Conservation (phyloP, 2,888 invertebrate genomes). For the Dicyrtomina minuta region DNA sequence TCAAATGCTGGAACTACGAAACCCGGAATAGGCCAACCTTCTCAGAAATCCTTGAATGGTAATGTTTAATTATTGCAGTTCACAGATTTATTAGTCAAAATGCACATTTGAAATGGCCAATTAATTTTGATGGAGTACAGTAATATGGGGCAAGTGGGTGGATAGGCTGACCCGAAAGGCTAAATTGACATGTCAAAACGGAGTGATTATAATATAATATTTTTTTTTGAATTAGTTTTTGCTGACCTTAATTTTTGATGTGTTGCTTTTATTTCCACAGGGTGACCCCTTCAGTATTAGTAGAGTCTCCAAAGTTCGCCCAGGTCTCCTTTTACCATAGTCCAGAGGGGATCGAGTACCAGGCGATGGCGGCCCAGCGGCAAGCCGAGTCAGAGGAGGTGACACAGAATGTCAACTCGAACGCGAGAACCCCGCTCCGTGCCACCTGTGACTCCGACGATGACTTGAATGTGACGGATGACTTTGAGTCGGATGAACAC, state of each 20-base stretch:
- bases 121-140: too few species aligned
- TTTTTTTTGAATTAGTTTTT: too few species aligned
- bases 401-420: too few species aligned
- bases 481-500: conserved; percentile 42
- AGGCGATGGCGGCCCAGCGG: conserved; percentile 31
- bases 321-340: conserved; percentile 68
- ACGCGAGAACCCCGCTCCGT: conserved; percentile 42
- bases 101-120: too few species aligned
- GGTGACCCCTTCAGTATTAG: conserved; percentile 68
- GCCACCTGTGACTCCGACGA: conserved; percentile 45
- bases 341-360: conserved; percentile 44
- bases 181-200: too few species aligned
- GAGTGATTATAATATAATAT: too few species aligned
- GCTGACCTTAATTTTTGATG: too few species aligned
- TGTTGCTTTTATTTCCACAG: conserved; percentile 54
- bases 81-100: too few species aligned
- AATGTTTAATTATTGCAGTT: too few species aligned
- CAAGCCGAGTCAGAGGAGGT: conserved; percentile 40
- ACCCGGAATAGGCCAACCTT: conserved; percentile 80
- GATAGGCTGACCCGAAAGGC: too few species aligned
- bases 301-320: conserved; percentile 65
- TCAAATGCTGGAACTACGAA: conserved; percentile 86
- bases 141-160: too few species aligned
- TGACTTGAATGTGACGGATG: conserved; percentile 39
- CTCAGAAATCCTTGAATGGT: conserved; percentile 70